These are phyloP conservation scores for Coleophora deauratella DNA, from an alignment of 2,888 invertebrate species.

Conservation along the genomic window DNA sequence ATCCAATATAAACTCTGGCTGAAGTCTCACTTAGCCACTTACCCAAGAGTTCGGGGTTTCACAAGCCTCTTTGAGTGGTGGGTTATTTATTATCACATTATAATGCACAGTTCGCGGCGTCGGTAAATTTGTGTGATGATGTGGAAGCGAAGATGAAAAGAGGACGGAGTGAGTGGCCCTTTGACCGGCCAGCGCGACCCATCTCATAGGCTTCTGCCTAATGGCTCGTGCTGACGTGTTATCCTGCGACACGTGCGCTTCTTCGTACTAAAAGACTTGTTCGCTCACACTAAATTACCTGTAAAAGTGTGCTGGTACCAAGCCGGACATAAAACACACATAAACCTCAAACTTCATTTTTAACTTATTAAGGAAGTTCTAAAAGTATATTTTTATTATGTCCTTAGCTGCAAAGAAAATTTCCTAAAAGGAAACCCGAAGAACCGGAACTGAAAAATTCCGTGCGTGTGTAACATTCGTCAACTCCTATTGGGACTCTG, in stretches of 20 bases:
- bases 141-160: constrained; percentile 47
- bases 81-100: constrained; percentile 33
- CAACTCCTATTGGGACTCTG: too few relatives aligned
- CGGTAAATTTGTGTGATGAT: constrained; percentile 37
- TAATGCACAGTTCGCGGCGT: constrained; percentile 12
- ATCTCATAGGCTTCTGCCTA: constrained; percentile 49
- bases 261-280: constrained; percentile 22
- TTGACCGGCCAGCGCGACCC: constrained; percentile 46
- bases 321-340: too few relatives aligned
- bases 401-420: too few relatives aligned
- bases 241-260: constrained; percentile 23
- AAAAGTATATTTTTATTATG: too few relatives aligned
- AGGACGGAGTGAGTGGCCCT: constrained; percentile 46
- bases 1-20: constrained; percentile 47
- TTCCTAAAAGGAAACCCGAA: too few relatives aligned
- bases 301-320: too few relatives aligned
- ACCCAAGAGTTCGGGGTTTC: constrained; percentile 19
- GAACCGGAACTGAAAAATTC: too few relatives aligned
- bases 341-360: too few relatives aligned
- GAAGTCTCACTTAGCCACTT: constrained; percentile 38
- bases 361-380: too few relatives aligned
- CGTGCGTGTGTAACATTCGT: too few relatives aligned
- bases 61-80: constrained; percentile 29
- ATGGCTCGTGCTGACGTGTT: constrained; percentile 49
- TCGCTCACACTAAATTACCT: neutral